These are phyloP conservation scores for Phaetusa simplex DNA, from an alignment of 2,113 vertebrate genomes.

Conservation along the genomic window DNA sequence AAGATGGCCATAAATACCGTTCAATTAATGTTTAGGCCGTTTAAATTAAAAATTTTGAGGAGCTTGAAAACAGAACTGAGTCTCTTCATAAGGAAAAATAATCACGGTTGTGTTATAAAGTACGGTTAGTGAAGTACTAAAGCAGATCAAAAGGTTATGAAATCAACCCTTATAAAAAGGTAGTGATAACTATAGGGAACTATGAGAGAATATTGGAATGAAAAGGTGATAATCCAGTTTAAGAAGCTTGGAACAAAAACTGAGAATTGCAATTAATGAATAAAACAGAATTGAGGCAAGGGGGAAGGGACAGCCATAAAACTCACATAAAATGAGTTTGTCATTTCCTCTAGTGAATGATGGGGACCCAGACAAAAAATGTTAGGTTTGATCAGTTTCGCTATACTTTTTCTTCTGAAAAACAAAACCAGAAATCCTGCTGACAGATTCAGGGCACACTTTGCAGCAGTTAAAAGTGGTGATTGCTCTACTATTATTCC, in stretches of 20 bases:
- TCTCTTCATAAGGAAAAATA: slow-evolving; percentile 20
- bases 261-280: slow-evolving; percentile 17
- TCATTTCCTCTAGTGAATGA: slow-evolving; percentile 51
- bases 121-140: background rate
- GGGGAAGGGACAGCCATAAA: slow-evolving; percentile 33
- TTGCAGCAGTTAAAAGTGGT: slow-evolving; percentile 55
- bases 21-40: background rate
- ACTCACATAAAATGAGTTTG: slow-evolving; percentile 46
- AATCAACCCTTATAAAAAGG: slow-evolving; percentile 15
- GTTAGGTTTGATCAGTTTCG: slow-evolving; percentile 64
- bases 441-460: slow-evolving; percentile 77
- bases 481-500: slow-evolving; percentile 40
- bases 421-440: slow-evolving; percentile 63
- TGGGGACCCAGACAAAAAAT: slow-evolving; percentile 57
- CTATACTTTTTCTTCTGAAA: slow-evolving; percentile 60
- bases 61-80: background rate
- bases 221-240: slow-evolving; percentile 62
- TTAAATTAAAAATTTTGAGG: background rate
- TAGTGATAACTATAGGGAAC: background rate
- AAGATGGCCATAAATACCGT: background rate
- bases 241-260: slow-evolving; percentile 3
- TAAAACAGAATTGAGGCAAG: slow-evolving; percentile 41
- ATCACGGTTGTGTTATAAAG: background rate
- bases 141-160: slow-evolving; percentile 42
- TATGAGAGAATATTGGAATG: background rate